Percentiles rank a stretch among this genome's conserved stretches.
Conservation (phyloP, 2,113 vertebrate genomes). For the Syngnathus floridae region DNA sequence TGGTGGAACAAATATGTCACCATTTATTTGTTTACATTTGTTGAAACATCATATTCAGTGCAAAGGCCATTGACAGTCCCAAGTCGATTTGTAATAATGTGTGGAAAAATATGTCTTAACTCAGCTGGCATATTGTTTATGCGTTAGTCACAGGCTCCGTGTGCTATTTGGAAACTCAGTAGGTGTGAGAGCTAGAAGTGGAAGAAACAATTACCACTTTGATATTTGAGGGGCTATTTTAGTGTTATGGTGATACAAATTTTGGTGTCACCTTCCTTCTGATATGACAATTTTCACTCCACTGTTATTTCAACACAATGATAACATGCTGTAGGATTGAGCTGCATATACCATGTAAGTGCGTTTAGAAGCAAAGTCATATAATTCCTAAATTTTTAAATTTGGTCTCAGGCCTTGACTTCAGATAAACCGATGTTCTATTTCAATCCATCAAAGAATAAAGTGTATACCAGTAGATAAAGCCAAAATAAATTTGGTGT, state of each 20-base stretch:
- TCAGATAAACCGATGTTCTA: constrained; percentile 12
- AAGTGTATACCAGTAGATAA: constrained; percentile 2
- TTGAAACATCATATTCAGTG: no score
- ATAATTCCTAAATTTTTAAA: constrained; percentile 12
- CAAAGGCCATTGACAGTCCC: no score
- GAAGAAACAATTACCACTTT: constrained; percentile 20
- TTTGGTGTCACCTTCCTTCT: neutral
- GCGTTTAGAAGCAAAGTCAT: neutral
- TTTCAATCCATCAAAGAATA: constrained; percentile 10
- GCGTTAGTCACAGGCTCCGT: neutral
- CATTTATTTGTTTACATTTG: no score
- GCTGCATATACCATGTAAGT: no score
- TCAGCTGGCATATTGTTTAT: constrained; percentile 30
- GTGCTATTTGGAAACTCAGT: constrained; percentile 31
- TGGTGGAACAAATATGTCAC: no score
- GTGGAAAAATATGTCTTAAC: constrained; percentile 25
- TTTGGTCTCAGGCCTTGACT: constrained; percentile 23
- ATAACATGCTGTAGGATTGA: neutral
- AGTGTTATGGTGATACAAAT: constrained; percentile 1
- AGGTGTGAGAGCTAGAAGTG: constrained; percentile 36
- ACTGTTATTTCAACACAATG: constrained; percentile 5
- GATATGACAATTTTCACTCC: constrained; percentile 1
- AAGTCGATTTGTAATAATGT: no score
- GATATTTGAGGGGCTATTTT: constrained; percentile 26
- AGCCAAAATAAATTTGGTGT: neutral